Base-by-base conservation (phyloP, 2,888 invertebrate genomes). In the Vannuccia rotundouncinata region DNA sequence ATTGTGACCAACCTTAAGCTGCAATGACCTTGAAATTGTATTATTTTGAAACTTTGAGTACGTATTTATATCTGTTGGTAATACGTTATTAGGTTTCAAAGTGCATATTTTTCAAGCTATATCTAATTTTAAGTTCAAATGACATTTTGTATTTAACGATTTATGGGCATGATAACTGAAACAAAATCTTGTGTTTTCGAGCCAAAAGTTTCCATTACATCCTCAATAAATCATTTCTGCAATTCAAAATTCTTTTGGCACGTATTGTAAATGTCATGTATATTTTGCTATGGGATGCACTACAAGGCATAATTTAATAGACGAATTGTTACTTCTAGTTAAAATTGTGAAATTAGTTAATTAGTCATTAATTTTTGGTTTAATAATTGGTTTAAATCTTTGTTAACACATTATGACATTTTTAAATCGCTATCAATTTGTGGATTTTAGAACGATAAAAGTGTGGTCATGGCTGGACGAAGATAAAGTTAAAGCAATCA, bases 401-500 rank as follows among this genome's bases (percentile, higher is more conserved):
- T n/a, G n/a, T n/a, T n/a, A n/a, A n/a, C n/a, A n/a, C n/a, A n/a
- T n/a, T n/a, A n/a, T n/a, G n/a, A n/a, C n/a, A n/a, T n/a, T n/a
- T n/a, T n/a, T n/a, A n/a, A n/a, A n/a, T n/a, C n/a, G n/a, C n/a
- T n/a, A n/a, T n/a, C n/a, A n/a, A n/a, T n/a, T n/a, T n/a, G n/a
- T n/a, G n/a, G n/a, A n/a, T 45, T 45, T 45, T 45, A 45, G 45
- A 28, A 73, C 5, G 2, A 27, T 73, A 5, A 28, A 73, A 73
- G 25, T 73, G 2, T 73, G 73, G 73, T 13, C 10, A 10, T 73
- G 73, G 73, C 22, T 28, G 2, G 73, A 22, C 5, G 29, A 27
- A 22, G 73, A 27, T 5, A 95, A 96, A 89, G 96, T 98, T 76
- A 95, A 95, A 86, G 94, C 93, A 82, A 96, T 97, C 88, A 96